These are phyloP conservation scores for Anthoscopus minutus DNA, from an alignment of 2,113 vertebrate genomes.

Conservation along the genomic window DNA sequence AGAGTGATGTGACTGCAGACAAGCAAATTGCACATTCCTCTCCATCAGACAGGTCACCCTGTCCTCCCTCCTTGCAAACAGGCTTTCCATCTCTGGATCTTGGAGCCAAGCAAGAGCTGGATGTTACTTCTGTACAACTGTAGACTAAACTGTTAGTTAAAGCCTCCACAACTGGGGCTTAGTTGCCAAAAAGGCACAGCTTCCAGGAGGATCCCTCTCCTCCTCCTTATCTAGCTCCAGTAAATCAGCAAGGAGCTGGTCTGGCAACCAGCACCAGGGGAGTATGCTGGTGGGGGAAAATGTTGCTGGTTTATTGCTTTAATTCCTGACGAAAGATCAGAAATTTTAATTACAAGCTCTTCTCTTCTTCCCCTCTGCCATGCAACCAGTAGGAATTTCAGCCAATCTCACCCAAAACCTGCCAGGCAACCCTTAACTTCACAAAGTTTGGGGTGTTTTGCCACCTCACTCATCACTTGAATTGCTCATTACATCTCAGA, in stretches of 20 bases:
- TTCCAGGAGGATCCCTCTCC: background rate
- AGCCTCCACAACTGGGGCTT: background rate
- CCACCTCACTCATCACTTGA: background rate
- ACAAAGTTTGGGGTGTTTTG: background rate
- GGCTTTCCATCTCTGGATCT: background rate
- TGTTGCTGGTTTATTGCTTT: background rate
- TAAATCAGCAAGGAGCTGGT: background rate
- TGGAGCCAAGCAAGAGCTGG: background rate
- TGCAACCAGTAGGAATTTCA: background rate
- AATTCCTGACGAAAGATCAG: background rate
- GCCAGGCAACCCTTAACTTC: background rate
- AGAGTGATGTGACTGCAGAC: background rate
- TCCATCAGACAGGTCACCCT: slow-evolving; percentile 16
- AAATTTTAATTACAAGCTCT: background rate
- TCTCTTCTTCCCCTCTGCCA: background rate
- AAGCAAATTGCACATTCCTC: background rate
- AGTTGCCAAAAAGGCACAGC: background rate
- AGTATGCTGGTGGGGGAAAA: fast-evolving
- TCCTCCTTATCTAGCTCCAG: background rate
- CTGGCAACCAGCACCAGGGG: background rate
- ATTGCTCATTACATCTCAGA: background rate
- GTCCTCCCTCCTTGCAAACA: background rate
- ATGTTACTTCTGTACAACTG: background rate
- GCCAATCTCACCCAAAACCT: background rate
- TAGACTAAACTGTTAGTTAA: slow-evolving; percentile 40